Evolutionary conservation across 2,888 invertebrate genomes (phyloP).

Genomic region (Tenthredo notha): DNA sequence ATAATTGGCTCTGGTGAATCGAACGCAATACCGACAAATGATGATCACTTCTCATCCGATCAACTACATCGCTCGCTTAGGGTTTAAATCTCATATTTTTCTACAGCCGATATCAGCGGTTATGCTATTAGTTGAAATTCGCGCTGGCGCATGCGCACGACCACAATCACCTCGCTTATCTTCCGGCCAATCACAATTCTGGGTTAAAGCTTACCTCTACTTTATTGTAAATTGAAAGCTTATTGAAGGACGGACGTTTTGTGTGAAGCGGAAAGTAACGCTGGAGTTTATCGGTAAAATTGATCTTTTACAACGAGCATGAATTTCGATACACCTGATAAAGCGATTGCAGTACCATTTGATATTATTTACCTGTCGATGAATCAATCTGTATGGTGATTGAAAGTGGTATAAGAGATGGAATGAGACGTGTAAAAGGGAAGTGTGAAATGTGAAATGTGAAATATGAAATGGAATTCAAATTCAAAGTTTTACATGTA

Average conservation of each 20-base stretch:
- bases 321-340: background rate
- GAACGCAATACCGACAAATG: slow-evolving; percentile 5
- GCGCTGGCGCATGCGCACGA: background rate
- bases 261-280: background rate
- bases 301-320: background rate
- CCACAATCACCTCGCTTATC: background rate
- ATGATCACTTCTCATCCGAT: background rate
- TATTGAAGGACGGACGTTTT: background rate
- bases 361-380: background rate
- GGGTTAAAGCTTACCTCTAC: background rate
- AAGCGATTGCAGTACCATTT: background rate
- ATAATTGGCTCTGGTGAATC: slow-evolving; percentile 23
- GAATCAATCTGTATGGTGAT: background rate
- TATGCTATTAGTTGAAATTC: background rate
- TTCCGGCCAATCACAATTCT: background rate
- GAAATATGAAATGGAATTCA: background rate
- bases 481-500: background rate
- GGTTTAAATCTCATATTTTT: background rate
- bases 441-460: background rate
- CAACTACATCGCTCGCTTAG: background rate
- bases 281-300: background rate
- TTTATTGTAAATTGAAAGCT: background rate
- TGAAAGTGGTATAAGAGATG: background rate
- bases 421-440: background rate
- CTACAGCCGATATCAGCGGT: background rate